A percentile compares a stretch with the other conserved stretches of the same genome.
Evolutionary conservation across 2,888 invertebrate species (phyloP).

Genomic region (Volucella zonaria): DNA sequence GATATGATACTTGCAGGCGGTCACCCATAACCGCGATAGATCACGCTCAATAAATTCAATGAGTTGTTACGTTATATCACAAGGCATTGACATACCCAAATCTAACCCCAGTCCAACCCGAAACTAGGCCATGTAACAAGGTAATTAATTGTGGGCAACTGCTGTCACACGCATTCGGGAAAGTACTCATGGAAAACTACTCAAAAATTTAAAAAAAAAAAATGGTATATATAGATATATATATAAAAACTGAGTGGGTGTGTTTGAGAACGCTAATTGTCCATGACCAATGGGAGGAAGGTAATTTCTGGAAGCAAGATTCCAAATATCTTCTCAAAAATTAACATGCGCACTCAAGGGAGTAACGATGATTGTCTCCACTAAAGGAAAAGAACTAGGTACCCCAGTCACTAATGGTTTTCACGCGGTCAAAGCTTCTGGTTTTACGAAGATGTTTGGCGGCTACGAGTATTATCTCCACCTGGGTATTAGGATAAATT

Average conservation of each 20-base stretch:
- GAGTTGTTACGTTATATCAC: constrained; percentile 40
- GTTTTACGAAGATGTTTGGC: constrained; percentile 23
- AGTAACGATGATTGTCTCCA: constrained; percentile 25
- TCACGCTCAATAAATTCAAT: constrained; percentile 69
- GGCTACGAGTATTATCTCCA: background rate
- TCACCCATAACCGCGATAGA: constrained; percentile 33
- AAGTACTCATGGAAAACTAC: background rate
- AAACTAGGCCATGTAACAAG: constrained; percentile 35
- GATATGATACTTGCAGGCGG: constrained; percentile 49
- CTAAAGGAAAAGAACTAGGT: background rate
- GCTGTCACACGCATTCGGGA: constrained; percentile 9
- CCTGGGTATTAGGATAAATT: constrained; percentile 19
- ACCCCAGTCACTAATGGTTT: constrained; percentile 12
- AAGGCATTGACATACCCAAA: constrained; percentile 19
- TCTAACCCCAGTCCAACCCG: too few relatives aligned
- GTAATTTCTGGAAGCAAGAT: constrained; percentile 1
- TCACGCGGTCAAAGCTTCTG: constrained; percentile 50
- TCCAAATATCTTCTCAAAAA: constrained; percentile 45
- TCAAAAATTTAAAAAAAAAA: too few relatives aligned
- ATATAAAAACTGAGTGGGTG: background rate
- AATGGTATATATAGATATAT: background rate
- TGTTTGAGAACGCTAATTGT: constrained; percentile 45
- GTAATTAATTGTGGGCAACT: constrained; percentile 41
- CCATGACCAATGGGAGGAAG: constrained; percentile 37
- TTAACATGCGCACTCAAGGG: constrained; percentile 46